These are phyloP conservation scores for Oenanthe melanoleuca DNA, from an alignment of 2,113 vertebrate genomes.

Conservation along the genomic window DNA sequence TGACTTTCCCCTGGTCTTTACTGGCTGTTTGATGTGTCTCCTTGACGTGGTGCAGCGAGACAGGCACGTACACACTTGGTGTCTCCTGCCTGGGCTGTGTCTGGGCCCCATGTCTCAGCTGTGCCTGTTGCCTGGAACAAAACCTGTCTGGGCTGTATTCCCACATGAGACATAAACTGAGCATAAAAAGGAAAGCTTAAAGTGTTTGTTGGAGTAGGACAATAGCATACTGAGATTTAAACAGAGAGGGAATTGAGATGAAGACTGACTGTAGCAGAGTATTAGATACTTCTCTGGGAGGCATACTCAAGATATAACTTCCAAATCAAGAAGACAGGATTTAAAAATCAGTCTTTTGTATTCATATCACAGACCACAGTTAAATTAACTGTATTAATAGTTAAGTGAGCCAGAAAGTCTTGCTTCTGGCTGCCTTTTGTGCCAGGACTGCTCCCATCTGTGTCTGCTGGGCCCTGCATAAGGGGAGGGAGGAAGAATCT, in stretches of 20 bases:
- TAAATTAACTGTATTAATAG: not conserved
- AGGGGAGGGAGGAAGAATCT: not conserved
- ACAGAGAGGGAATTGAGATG: not conserved
- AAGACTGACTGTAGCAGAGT: not conserved
- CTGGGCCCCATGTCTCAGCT: not conserved
- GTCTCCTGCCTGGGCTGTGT: not conserved
- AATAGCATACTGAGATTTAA: not conserved
- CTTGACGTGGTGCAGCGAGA: fast-evolving
- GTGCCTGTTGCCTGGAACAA: not conserved
- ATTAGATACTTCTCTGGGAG: not conserved
- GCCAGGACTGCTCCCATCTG: not conserved
- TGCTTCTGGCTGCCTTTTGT: not conserved
- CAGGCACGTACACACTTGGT: not conserved
- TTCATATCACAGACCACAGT: not conserved
- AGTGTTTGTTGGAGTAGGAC: not conserved
- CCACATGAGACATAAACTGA: not conserved
- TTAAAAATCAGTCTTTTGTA: not conserved
- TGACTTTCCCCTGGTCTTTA: not conserved
- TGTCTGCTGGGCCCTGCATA: not conserved
- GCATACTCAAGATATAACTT: not conserved
- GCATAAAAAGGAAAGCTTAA: not conserved
- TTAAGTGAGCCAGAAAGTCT: not conserved
- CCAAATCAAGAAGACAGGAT: not conserved
- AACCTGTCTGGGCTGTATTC: not conserved
- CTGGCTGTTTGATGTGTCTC: not conserved